Evolutionary conservation across 2,888 invertebrate genomes (phyloP), one percentile per base, ranked within the genome.

Genomic region (Prosapia bicincta): DNA sequence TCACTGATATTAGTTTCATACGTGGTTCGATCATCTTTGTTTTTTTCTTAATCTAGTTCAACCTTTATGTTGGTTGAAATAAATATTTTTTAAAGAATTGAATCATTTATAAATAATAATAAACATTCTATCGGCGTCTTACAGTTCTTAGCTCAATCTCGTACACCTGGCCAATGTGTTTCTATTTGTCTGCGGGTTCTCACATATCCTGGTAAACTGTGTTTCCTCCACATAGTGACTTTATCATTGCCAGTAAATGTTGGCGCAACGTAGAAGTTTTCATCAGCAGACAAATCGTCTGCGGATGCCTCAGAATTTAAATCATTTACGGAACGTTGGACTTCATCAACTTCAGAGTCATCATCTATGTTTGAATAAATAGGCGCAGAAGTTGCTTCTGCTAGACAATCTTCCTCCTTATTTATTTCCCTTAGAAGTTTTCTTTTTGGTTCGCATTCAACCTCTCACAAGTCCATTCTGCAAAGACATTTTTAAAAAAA

Each of bases 61-160:
- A 72, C 54, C 54, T 72, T 72, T 54, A 72, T 7, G 66, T 72
- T 72, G 23, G 72, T 72, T 26, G 23, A 72, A 15, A 23, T 28
- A 28, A 72, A 15, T 72, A 72, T 72, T 72, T 65, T 66, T 65
- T 72, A 23, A 38, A 72, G 66, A 20, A 72, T 66, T 23, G 72
- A 26, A 66, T 72, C 66, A 66, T 72, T 28, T 15, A 72, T 9
- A 54, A 72, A 66, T 26, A 66, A 72, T 25, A 66, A 72, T 26
- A 72, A 72, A 72, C 66, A 72, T 54, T 72, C 72, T 72, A 20
- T 26, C 3, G 66, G 72, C 9, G 72, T 72, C 66, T 72, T 72
- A 66, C 66, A 72, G 26, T 10, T 72, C 72, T 28, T 66, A 72
- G 66, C 66, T 54, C 20, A 26, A 26, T 66, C 66, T 30, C 72